These are phyloP conservation scores for Cheiracanthium punctorium DNA, from an alignment of 2,888 invertebrate species.

Conservation along the genomic window DNA sequence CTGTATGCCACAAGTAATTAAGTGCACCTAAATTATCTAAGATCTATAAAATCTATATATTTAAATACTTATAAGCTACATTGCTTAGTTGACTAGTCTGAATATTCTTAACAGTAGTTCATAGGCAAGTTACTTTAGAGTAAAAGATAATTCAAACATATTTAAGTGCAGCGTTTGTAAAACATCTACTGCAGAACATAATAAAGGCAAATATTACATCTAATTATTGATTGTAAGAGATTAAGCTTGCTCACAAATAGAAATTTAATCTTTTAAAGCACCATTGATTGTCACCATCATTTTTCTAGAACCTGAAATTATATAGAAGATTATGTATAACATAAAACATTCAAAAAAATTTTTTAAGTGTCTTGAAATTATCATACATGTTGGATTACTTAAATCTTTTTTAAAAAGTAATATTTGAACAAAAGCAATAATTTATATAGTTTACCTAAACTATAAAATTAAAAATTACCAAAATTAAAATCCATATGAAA, in stretches of 20 bases:
- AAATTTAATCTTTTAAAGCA: conserved; percentile 30
- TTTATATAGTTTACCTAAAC: too few species aligned
- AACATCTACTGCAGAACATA: neutral
- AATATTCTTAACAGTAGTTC: neutral
- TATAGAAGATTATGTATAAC: too few species aligned
- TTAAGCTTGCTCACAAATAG: neutral
- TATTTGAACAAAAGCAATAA: too few species aligned
- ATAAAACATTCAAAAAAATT: too few species aligned
- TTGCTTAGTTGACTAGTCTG: neutral
- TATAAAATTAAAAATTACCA: too few species aligned
- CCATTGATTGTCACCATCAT: conserved; percentile 72
- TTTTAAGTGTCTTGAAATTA: too few species aligned
- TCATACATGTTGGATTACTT: too few species aligned
- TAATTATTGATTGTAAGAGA: conserved; percentile 5
- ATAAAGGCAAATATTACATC: conserved; percentile 11
- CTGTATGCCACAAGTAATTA: neutral
- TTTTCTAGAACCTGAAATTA: conserved; percentile 68
- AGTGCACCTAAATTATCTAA: neutral
- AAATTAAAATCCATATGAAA: too few species aligned
- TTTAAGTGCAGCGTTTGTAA: neutral
- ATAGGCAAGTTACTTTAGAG: neutral
- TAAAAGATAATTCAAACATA: neutral
- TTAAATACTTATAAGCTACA: neutral
- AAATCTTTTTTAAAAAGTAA: too few species aligned
- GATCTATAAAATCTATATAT: neutral